Evolutionary conservation across 2,888 invertebrate genomes (phyloP), one percentile per base, ranked within the genome.

Genomic region (Melipona beecheii): DNA sequence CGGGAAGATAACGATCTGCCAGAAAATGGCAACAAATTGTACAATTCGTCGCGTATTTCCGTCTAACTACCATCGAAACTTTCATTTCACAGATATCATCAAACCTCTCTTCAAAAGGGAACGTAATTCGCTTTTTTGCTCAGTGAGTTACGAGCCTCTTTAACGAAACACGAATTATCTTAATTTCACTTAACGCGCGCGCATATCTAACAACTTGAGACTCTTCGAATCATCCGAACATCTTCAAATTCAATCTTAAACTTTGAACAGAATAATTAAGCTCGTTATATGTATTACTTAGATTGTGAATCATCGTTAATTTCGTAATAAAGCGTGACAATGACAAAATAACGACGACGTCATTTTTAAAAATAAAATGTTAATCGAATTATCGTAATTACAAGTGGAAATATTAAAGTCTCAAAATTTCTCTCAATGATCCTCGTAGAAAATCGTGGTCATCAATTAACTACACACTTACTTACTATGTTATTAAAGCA

Each of bases 61-160:
- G 19, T n/a, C n/a, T 27, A 11, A 43, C 36, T 21, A 2, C 17
- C 49, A 62, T 31, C 43, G 31, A 43, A 24, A 24, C 31, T n/a
- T 43, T 71, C 70, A 54, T n/a, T 31, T 43, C 1, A 17, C n/a
- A 56, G 70, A 70, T 70, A 21, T 56, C 21, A 56, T 70, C 70
- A 19, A 69, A 69, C 21, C 17, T 21, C 52, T 31, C 21, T 19
- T 69, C 27, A 5, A 15, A 43, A 43, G 2, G 3, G 2, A 69
- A 68, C 66, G 0, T 2, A 66, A 43, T n/a, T 66, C 19, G 31
- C 13, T n/a, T n/a, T 56, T 11, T 15, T 0, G 17, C 2, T 24
- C 6, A 3, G 21, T 31, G 36, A 65, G 13, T 36, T 43, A 65
- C 13, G 21, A 36, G 21, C 36, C 65, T 19, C 6, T n/a, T 43